phyloP scores from a whole-genome alignment of 2,797 vertebrate genomes.

The Sternarchorhynchus goeldii region DNA sequence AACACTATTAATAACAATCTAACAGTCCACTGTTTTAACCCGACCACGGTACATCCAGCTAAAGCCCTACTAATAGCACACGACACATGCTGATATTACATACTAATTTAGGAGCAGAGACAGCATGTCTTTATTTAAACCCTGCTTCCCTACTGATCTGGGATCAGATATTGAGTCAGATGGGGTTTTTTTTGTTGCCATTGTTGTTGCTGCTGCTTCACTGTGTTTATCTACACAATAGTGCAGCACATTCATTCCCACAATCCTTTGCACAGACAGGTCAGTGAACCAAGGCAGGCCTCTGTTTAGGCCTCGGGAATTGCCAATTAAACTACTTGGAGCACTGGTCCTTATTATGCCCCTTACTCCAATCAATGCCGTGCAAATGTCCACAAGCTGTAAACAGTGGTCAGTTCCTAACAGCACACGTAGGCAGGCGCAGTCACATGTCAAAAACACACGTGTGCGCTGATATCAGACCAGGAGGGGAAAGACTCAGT shows the following conservation, averaged over 20 bases:
- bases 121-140: no score
- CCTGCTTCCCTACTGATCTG: no score
- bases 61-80: no score
- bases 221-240: background rate
- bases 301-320: background rate
- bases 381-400: background rate
- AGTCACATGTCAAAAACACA: background rate
- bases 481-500: background rate
- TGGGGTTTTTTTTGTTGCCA: no score
- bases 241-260: background rate
- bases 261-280: background rate
- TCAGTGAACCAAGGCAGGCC: background rate
- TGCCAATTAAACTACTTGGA: background rate
- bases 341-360: background rate
- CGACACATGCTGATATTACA: no score
- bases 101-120: no score
- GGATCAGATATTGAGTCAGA: no score
- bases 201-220: background rate
- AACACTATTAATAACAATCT: background rate
- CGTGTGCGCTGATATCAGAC: background rate
- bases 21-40: background rate
- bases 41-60: no score
- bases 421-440: background rate
- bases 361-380: background rate
- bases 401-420: background rate